Evolutionary conservation across 2,797 vertebrate genomes (phyloP), one percentile per base, ranked within the genome.

Genomic region (Acestrorhynchus altus): DNA sequence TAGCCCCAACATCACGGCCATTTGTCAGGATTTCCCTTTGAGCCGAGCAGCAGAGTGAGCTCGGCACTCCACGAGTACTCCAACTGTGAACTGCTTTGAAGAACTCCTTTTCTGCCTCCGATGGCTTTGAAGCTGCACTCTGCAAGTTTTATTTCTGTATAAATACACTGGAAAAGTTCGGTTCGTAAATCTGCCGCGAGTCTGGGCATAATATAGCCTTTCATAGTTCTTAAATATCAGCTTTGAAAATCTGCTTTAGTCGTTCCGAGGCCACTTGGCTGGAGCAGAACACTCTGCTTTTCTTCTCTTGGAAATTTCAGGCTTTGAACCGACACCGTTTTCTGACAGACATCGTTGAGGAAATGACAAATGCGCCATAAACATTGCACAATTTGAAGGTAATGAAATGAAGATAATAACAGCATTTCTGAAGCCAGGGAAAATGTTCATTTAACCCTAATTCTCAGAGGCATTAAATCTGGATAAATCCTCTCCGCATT

Each of bases 351-450:
- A n/a, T 54, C 31, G 54, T 63, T 79, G 54, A 35, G 71, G 69
- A 74, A 73, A 59, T 59, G 70, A 20, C 63, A 73, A 73, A 68
- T 68, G 44, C 60, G 54, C 54, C 77, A 68, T 74, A 79, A 74
- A 79, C 64, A 74, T 52, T 61, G 64, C 12, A 46, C 71, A 74
- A 69, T 79, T 74, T 46, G 64, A 68, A 74, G 71, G 77, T 79
- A 79, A 79, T 79, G 77, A 79, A 79, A 74, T 74, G 77, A 52
- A 66, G 35, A 68, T 73, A 73, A 74, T 74, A 44, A 59, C 64
- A 52, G 54, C 64, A 20, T 68, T 69, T 68, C 28, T 39, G 44
- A 67, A 31, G n/a, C 51, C 12, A 28, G 20, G 52, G 40, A 73
- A 59, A 78, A 74, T 35, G n/a, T 72, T 63, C 54, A 61, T 61